These are phyloP conservation scores for Pelvicachromis taeniatus DNA, from an alignment of 2,113 vertebrate genomes.

Conservation along the genomic window DNA sequence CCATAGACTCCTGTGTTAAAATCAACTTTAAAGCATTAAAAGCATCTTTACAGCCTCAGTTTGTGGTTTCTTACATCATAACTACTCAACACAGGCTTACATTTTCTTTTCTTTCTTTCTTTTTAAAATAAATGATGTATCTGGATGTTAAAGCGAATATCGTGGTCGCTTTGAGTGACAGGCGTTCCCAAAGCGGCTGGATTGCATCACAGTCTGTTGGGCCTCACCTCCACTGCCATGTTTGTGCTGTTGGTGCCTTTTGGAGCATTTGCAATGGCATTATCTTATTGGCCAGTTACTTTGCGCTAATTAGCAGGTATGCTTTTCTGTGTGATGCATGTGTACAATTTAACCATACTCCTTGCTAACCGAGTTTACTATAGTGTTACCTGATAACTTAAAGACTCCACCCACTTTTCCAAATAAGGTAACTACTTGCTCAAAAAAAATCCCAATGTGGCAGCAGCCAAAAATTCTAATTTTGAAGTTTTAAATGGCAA, in stretches of 20 bases:
- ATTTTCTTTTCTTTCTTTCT: rapidly evolving
- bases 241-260: background rate
- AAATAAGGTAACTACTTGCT: background rate
- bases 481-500: background rate
- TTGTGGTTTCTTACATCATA: background rate
- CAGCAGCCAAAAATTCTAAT: too few relatives aligned
- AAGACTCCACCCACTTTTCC: too few relatives aligned
- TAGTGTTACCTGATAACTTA: background rate
- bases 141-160: background rate
- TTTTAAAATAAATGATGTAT: background rate
- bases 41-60: background rate
- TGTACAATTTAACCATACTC: rapidly evolving
- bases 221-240: background rate
- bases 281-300: background rate
- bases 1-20: background rate
- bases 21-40: background rate
- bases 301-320: background rate
- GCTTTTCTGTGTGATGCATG: background rate
- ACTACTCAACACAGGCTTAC: background rate
- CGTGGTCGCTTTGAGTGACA: background rate
- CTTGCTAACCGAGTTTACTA: background rate
- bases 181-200: background rate
- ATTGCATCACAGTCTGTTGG: background rate
- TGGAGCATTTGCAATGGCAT: background rate
- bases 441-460: background rate